Evolutionary conservation across 2,888 invertebrate species (phyloP).

Genomic region (Leptopterna dolabrata): DNA sequence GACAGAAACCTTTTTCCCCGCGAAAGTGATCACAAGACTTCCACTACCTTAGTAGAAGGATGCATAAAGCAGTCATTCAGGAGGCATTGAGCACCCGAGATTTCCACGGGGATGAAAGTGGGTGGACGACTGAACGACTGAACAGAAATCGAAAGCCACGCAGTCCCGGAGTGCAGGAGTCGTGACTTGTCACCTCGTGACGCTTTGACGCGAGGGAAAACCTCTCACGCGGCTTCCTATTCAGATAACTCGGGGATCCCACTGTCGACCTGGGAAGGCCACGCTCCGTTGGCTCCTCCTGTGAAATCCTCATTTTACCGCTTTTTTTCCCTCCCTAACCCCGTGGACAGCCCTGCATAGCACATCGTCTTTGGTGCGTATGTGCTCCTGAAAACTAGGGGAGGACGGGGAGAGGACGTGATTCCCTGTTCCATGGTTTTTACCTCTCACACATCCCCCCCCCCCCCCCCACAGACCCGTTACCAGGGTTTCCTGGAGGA

Average conservation of each 20-base stretch:
- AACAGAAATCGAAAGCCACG: conserved; percentile 23
- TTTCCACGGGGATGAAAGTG: not conserved
- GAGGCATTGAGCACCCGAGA: not conserved
- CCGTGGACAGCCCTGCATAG: not conserved
- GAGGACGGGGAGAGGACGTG: not conserved
- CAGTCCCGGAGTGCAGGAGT: conserved; percentile 13
- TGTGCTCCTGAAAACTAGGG: not conserved
- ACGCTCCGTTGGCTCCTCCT: conserved; percentile 41
- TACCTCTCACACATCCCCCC: not conserved
- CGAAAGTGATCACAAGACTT: too few species aligned
- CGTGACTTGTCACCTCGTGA: conserved; percentile 45
- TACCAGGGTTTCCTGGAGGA: not conserved
- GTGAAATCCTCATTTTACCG: conserved; percentile 45
- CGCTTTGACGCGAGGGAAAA: not conserved
- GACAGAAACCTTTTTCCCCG: too few species aligned
- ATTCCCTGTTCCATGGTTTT: not conserved
- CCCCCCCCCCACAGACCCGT: not conserved
- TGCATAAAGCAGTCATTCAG: not conserved
- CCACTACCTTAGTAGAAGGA: too few species aligned
- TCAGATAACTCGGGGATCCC: conserved; percentile 22
- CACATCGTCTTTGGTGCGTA: conserved; percentile 30
- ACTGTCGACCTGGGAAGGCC: conserved; percentile 32
- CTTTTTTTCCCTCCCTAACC: not conserved
- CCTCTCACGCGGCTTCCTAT: conserved; percentile 12
- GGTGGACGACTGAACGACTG: not conserved